A percentile compares a stretch with the other conserved stretches of the same genome.
phyloP scores from a whole-genome alignment of 2,888 invertebrate genomes.

The Eupithecia subfuscata region DNA sequence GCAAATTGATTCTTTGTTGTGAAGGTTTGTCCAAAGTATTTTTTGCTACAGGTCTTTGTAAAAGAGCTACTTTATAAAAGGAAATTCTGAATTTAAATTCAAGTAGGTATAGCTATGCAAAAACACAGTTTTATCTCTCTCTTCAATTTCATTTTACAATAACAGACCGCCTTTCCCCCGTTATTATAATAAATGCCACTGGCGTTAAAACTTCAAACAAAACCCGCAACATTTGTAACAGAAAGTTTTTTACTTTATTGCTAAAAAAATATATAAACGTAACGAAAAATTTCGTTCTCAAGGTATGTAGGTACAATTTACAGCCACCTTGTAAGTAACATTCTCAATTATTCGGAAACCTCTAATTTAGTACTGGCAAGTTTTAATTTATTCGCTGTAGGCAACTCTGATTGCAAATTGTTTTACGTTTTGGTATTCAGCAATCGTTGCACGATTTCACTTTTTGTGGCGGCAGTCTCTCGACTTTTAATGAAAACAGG shows the following conservation, averaged over 20 bases:
- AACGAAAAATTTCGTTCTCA: conserved; percentile 37
- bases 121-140: neutral
- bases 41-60: neutral
- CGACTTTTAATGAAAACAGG: conserved; percentile 45
- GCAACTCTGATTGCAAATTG: conserved; percentile 71
- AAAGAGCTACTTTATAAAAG: neutral
- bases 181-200: conserved; percentile 18
- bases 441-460: conserved; percentile 57
- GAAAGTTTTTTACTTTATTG: conserved; percentile 32
- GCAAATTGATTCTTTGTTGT: conserved; percentile 14
- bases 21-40: neutral
- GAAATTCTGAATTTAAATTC: neutral
- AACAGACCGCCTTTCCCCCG: neutral
- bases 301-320: conserved; percentile 37
- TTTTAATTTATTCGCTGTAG: conserved; percentile 70
- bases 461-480: conserved; percentile 42
- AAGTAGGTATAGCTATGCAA: neutral
- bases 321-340: conserved; percentile 55
- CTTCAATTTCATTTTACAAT: neutral
- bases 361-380: conserved; percentile 66
- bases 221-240: conserved; percentile 35
- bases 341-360: conserved; percentile 67
- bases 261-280: conserved; percentile 33
- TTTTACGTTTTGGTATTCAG: conserved; percentile 66
- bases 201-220: conserved; percentile 26